These are phyloP conservation scores for Thumatha senex DNA, from an alignment of 2,888 invertebrate genomes.

Conservation along the genomic window DNA sequence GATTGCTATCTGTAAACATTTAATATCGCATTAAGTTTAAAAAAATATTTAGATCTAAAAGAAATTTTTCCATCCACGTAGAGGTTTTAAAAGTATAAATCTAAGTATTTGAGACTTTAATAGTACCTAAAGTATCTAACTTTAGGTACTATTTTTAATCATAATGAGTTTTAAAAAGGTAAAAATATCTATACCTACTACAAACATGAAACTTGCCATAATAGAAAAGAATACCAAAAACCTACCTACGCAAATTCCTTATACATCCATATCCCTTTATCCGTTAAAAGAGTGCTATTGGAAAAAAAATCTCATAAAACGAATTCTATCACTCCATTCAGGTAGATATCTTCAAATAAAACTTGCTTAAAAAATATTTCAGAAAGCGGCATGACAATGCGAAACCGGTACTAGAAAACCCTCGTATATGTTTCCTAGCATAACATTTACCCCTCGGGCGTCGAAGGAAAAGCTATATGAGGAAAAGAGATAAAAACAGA, in stretches of 20 bases:
- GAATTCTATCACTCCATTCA: conserved; percentile 80
- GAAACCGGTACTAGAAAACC: conserved; percentile 72
- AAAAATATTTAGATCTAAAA: too few relatives aligned
- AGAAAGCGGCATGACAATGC: conserved; percentile 71
- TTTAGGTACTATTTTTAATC: too few relatives aligned
- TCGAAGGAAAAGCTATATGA: conserved; percentile 75
- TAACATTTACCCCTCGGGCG: conserved; percentile 84
- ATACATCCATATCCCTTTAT: conserved; percentile 71
- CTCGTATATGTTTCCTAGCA: conserved; percentile 83
- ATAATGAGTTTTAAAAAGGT: too few relatives aligned
- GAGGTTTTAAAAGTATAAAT: too few relatives aligned
- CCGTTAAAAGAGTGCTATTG: conserved; percentile 60
- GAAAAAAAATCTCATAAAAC: conserved; percentile 76
- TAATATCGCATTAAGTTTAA: too few relatives aligned
- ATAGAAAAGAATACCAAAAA: too few relatives aligned
- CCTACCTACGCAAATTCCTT: conserved; percentile 48
- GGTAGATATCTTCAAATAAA: conserved; percentile 77
- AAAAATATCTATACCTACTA: too few relatives aligned
- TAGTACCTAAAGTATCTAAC: too few relatives aligned
- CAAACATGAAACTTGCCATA: too few relatives aligned
- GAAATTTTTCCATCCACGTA: too few relatives aligned
- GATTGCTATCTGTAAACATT: too few relatives aligned
- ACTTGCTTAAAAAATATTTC: conserved; percentile 77
- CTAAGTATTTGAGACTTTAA: too few relatives aligned
- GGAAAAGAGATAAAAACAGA: conserved; percentile 45